Percentiles rank a stretch among this genome's conserved stretches.
Evolutionary conservation across 2,888 invertebrate genomes (phyloP).

Genomic region (Lycia hirtaria): DNA sequence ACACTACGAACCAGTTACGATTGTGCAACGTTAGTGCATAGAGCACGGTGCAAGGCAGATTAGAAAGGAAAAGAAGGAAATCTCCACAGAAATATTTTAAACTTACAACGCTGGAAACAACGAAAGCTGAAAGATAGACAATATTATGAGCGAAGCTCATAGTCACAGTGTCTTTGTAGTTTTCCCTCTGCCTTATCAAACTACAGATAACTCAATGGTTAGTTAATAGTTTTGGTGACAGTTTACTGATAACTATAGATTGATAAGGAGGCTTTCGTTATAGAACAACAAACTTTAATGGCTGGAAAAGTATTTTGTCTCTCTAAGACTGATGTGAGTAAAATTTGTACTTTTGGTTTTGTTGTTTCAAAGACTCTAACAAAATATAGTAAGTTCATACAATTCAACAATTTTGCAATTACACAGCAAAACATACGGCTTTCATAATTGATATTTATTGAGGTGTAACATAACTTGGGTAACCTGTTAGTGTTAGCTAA

Average conservation of each 20-base stretch:
- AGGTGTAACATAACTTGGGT: not conserved
- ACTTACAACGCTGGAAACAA: not conserved
- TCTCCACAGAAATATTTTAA: not conserved
- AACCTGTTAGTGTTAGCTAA: not conserved
- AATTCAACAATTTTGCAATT: too few relatives aligned
- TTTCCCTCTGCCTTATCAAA: not conserved
- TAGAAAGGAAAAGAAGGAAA: not conserved
- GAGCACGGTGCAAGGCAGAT: slow-evolving; percentile 6
- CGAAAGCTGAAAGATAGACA: not conserved
- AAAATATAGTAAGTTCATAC: too few relatives aligned
- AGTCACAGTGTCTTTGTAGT: not conserved
- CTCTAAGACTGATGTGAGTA: too few relatives aligned
- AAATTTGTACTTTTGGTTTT: too few relatives aligned
- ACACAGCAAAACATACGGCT: too few relatives aligned
- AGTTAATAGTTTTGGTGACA: slow-evolving; percentile 23
- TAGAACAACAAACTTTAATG: not conserved
- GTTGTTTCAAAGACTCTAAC: too few relatives aligned
- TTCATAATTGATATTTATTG: too few relatives aligned
- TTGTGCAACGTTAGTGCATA: slow-evolving; percentile 33
- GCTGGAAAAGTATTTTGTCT: not conserved
- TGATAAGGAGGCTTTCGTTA: not conserved
- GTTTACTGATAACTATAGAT: not conserved
- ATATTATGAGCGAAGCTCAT: too few relatives aligned
- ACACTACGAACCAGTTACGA: slow-evolving; percentile 28
- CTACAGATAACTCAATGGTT: slow-evolving; percentile 25